phyloP scores from a whole-genome alignment of 2,888 invertebrate species.

The Frankliniella fusca region DNA sequence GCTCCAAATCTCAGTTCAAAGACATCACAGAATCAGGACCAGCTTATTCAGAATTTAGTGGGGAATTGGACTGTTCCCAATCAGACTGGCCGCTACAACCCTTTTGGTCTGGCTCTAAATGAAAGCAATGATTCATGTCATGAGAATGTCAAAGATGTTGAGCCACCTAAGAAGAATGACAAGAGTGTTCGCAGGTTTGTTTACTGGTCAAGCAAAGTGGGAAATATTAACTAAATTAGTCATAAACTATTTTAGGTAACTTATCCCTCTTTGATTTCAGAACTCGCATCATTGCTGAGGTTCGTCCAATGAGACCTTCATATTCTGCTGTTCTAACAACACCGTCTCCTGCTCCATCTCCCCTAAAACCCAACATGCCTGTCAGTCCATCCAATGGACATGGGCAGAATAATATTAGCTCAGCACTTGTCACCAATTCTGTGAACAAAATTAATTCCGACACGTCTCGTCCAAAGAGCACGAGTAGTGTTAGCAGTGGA shows the following conservation, averaged over 20 bases:
- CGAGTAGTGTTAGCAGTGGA: neutral
- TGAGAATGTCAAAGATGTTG: conserved; percentile 34
- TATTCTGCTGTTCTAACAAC: conserved; percentile 79
- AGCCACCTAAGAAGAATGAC: conserved; percentile 27
- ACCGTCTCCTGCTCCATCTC: conserved; percentile 47
- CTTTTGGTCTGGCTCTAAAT: conserved; percentile 55
- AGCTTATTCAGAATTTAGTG: conserved; percentile 65
- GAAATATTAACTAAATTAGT: conserved; percentile 47
- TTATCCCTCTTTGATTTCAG: conserved; percentile 23
- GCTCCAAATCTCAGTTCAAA: neutral
- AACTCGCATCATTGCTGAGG: conserved; percentile 40
- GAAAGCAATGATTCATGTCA: conserved; percentile 10
- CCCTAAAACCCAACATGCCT: conserved; percentile 42
- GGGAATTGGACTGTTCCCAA: conserved; percentile 66
- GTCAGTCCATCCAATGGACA: conserved; percentile 36
- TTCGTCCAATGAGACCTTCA: conserved; percentile 76
- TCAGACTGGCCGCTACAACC: conserved; percentile 67
- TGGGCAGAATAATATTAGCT: neutral
- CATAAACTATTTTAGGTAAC: conserved; percentile 18
- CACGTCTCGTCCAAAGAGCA: neutral
- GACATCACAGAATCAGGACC: conserved; percentile 42
- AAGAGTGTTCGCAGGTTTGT: conserved; percentile 27
- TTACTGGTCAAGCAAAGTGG: conserved; percentile 48
- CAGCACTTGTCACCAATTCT: neutral
- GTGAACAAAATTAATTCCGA: neutral